Conservation (phyloP, 2,888 invertebrate species). For the Cabera pusaria region DNA sequence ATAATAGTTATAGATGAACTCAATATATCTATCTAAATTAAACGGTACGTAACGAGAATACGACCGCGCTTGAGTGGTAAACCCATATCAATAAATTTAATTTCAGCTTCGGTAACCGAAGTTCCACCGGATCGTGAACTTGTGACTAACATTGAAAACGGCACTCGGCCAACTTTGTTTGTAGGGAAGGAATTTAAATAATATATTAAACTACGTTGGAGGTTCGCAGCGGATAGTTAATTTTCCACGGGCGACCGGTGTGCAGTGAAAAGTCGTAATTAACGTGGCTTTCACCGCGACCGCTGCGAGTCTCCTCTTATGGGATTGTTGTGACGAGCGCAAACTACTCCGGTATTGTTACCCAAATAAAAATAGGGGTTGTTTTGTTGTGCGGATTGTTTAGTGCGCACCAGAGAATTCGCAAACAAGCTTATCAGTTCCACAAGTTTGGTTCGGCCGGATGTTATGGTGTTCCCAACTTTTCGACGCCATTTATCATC, state of each 20-base stretch:
- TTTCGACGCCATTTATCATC: too few relatives aligned
- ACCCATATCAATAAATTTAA: constrained; percentile 25
- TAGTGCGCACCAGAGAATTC: constrained; percentile 10
- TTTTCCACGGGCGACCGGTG: constrained; percentile 50
- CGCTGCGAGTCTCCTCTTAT: constrained; percentile 47
- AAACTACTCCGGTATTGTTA: constrained; percentile 46
- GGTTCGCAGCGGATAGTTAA: constrained; percentile 43
- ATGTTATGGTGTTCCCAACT: constrained; percentile 2
- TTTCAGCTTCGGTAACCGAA: constrained; percentile 14
- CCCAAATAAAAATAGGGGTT: constrained; percentile 39
- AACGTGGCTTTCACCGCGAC: constrained; percentile 59
- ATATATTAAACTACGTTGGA: constrained; percentile 42
- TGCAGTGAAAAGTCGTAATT: constrained; percentile 62
- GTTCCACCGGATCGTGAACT: constrained; percentile 17
- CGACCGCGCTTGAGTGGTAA: constrained; percentile 2
- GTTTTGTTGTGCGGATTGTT: constrained; percentile 23
- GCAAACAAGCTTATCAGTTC: constrained; percentile 20
- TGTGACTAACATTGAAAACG: constrained; percentile 3
- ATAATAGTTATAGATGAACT: too few relatives aligned
- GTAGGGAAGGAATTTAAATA: constrained; percentile 42
- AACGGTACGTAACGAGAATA: constrained; percentile 2
- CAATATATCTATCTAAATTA: constrained; percentile 3
- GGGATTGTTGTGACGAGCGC: constrained; percentile 54
- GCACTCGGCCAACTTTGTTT: constrained; percentile 22
- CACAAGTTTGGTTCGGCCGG: constrained; percentile 1